phyloP scores from a whole-genome alignment of 2,797 vertebrate genomes.

The Pantherophis vulpinus region DNA sequence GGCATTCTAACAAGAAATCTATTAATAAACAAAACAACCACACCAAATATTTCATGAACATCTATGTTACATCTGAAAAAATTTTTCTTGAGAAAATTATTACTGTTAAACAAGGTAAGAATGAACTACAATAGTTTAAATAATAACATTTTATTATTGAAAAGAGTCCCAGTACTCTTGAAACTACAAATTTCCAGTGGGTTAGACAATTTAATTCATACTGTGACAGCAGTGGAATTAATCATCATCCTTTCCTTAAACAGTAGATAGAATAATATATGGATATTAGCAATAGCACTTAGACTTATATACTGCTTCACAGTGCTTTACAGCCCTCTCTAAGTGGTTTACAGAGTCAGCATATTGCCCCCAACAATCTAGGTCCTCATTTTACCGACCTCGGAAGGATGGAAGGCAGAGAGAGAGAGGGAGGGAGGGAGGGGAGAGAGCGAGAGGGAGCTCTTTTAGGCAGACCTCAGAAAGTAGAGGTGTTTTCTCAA shows the following conservation, averaged over 20 bases:
- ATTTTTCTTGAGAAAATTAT: background rate
- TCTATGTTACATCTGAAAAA: background rate
- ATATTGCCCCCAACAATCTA: no score
- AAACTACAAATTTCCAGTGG: background rate
- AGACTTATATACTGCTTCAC: no score
- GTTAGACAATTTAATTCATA: background rate
- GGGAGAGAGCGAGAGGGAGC: no score
- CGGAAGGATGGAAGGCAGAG: no score
- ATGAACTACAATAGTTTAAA: background rate
- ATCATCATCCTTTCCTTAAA: background rate
- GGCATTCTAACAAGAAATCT: background rate
- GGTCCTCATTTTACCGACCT: no score
- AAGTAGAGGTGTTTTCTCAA: background rate
- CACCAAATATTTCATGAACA: background rate
- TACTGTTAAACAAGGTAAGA: background rate
- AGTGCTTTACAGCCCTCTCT: no score
- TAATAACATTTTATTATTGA: background rate
- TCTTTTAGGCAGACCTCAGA: background rate
- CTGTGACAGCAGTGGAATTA: background rate
- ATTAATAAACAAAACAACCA: background rate
- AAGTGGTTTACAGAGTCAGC: no score
- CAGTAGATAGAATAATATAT: background rate
- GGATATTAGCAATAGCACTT: background rate
- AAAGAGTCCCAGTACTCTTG: background rate
- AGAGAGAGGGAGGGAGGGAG: no score